phyloP scores from a whole-genome alignment of 2,888 invertebrate species.

The Chorisops tibialis region DNA sequence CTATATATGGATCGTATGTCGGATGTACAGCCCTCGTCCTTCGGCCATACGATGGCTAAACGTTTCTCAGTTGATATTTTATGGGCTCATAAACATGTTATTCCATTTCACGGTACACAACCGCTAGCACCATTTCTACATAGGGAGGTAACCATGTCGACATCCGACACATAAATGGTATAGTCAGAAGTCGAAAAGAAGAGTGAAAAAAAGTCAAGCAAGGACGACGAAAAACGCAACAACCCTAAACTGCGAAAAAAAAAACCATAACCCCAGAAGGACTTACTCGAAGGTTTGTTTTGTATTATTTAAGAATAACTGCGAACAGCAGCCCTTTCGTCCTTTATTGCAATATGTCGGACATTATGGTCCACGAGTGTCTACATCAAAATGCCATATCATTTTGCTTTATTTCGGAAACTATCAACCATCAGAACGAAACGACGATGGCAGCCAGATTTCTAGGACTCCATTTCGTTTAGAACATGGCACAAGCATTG shows the following conservation, averaged over 20 bases:
- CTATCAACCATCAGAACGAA: too few relatives aligned
- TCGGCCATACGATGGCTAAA: not conserved
- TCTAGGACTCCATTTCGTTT: too few relatives aligned
- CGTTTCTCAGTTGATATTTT: slow-evolving; percentile 14
- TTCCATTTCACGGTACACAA: slow-evolving; percentile 3
- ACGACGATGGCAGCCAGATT: too few relatives aligned
- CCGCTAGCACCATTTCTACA: not conserved
- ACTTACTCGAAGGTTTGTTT: too few relatives aligned
- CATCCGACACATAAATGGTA: not conserved
- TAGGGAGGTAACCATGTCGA: not conserved
- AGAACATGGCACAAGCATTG: too few relatives aligned
- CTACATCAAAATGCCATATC: too few relatives aligned
- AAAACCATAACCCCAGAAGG: not conserved
- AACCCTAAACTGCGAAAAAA: not conserved
- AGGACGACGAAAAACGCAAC: not conserved
- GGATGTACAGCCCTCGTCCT: too few relatives aligned
- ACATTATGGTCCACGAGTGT: too few relatives aligned
- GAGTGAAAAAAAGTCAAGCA: not conserved
- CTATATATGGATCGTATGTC: not conserved
- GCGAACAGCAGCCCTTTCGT: too few relatives aligned
- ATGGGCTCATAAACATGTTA: slow-evolving; percentile 7
- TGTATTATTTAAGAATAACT: too few relatives aligned
- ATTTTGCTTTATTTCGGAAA: too few relatives aligned
- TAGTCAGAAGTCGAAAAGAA: not conserved
- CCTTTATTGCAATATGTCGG: too few relatives aligned